Percentiles rank a stretch among this genome's conserved stretches.
Conservation (phyloP, 2,113 vertebrate species). For the Aix galericulata region DNA sequence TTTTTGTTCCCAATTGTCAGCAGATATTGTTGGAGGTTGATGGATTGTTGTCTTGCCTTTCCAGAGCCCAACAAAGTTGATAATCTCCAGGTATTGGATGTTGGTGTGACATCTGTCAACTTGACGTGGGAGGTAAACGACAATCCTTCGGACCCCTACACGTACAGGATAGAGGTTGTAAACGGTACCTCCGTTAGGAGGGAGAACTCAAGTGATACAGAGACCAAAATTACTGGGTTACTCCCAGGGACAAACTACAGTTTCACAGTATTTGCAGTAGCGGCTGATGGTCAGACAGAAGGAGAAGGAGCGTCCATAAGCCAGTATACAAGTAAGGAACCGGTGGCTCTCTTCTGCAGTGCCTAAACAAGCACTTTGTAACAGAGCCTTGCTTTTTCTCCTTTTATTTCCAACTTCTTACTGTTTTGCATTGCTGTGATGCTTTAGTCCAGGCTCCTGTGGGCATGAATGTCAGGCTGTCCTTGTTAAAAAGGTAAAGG, state of each 20-base stretch:
- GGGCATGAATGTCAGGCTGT: rapidly evolving
- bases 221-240: no score
- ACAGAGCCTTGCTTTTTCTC: not conserved
- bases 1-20: not conserved
- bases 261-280: no score
- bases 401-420: rapidly evolving
- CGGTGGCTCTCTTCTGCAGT: not conserved
- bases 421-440: rapidly evolving
- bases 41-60: not conserved
- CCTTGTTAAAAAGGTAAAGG: not conserved
- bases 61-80: not conserved
- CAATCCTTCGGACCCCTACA: not conserved
- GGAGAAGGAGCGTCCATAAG: no score
- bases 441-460: not conserved
- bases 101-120: not conserved
- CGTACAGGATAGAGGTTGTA: not conserved
- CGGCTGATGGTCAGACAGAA: no score
- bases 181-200: no score
- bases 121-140: constrained; percentile 63
- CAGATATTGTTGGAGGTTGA: not conserved
- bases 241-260: no score
- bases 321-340: constrained; percentile 8
- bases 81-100: not conserved
- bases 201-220: no score
- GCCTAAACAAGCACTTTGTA: not conserved